phyloP scores from a whole-genome alignment of 2,113 vertebrate genomes.

The Erpornis zantholeuca region DNA sequence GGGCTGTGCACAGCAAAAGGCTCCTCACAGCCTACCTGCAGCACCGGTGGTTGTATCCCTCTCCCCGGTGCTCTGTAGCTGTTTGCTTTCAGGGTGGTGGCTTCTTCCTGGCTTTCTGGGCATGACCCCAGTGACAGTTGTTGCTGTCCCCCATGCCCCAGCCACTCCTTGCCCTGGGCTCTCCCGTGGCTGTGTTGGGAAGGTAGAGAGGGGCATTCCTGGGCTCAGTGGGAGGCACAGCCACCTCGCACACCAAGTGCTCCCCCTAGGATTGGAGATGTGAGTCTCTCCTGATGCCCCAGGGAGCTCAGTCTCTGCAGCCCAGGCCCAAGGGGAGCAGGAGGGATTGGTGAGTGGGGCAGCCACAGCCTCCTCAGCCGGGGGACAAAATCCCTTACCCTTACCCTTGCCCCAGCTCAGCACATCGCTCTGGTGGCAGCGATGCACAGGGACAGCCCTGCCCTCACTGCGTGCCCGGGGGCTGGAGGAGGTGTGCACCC shows the following conservation, averaged over 20 bases:
- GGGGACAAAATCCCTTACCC: not conserved
- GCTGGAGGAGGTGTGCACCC: not conserved
- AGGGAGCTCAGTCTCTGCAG: not conserved
- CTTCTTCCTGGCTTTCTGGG: not conserved
- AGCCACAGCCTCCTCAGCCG: rapidly evolving
- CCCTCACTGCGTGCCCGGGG: rapidly evolving
- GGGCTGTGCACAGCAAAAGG: not conserved
- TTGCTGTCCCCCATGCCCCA: not conserved
- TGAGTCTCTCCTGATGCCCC: not conserved
- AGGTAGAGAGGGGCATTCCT: not conserved
- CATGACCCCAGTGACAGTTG: not conserved
- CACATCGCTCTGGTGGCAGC: rapidly evolving
- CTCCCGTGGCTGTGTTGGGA: not conserved
- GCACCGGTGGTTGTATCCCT: rapidly evolving
- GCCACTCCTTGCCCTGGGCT: not conserved
- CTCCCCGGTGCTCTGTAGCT: not conserved
- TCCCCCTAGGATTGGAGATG: rapidly evolving
- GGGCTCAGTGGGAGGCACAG: rapidly evolving
- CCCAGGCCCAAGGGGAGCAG: not conserved
- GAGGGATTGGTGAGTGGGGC: rapidly evolving
- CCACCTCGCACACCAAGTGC: rapidly evolving
- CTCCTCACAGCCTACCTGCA: not conserved
- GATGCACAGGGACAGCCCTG: not conserved
- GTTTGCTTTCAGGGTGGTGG: not conserved
- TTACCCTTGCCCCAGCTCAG: not conserved